These are phyloP conservation scores for Gadopsis marmoratus DNA, from an alignment of 2,797 vertebrate genomes.

Conservation along the genomic window DNA sequence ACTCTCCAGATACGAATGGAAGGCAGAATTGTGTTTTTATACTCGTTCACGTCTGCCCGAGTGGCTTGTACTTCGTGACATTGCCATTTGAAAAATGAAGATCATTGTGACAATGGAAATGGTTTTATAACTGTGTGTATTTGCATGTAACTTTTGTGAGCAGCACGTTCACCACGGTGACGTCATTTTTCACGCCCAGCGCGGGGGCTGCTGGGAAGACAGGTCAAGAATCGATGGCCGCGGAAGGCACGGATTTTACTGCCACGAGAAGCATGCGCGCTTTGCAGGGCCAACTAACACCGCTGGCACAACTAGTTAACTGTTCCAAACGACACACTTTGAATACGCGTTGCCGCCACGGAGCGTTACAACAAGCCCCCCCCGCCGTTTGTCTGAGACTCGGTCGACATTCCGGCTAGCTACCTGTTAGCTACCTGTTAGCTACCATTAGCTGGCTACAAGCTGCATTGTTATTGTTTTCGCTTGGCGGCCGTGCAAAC, in stretches of 20 bases:
- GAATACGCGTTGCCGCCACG: rapidly evolving
- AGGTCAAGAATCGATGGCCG: conserved; percentile 73
- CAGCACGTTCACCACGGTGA: conserved; percentile 36
- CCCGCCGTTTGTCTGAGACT: not conserved
- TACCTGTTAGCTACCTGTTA: conserved; percentile 1
- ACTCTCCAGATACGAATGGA: too few species aligned
- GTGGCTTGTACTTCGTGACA: too few species aligned
- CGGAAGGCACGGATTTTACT: conserved; percentile 15
- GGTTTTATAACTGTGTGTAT: too few species aligned
- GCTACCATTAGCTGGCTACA: conserved; percentile 46
- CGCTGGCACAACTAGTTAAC: rapidly evolving
- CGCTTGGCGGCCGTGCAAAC: not conserved
- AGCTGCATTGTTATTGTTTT: conserved; percentile 76
- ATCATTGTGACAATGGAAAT: too few species aligned
- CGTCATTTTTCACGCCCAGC: conserved; percentile 58
- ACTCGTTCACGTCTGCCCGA: too few species aligned
- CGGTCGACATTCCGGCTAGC: not conserved
- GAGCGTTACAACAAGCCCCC: too few species aligned
- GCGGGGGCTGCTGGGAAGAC: conserved; percentile 81
- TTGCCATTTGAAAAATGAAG: too few species aligned
- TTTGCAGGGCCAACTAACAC: rapidly evolving
- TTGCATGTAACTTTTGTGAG: too few species aligned
- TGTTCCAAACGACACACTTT: not conserved
- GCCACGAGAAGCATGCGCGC: not conserved
- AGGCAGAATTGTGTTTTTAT: too few species aligned